Percentiles rank a stretch among this genome's conserved stretches.
These are phyloP conservation scores for Halichoerus grypus DNA, from an alignment of 2,113 vertebrate genomes.

Conservation along the genomic window DNA sequence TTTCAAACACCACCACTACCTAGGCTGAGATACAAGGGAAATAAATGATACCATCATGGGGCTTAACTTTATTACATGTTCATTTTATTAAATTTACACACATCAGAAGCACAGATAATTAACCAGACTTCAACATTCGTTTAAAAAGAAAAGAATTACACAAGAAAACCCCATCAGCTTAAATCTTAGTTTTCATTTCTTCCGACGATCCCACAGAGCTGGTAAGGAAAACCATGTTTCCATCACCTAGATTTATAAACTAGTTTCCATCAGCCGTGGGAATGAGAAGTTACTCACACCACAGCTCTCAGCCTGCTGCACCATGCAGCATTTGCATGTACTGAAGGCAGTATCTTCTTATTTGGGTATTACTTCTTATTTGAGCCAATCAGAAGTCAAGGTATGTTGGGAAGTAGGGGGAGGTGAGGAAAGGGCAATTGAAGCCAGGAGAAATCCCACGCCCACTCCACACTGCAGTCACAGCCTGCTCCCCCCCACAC, in stretches of 20 bases:
- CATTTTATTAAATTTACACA: constrained; percentile 42
- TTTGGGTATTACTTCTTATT: not conserved
- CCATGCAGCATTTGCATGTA: not conserved
- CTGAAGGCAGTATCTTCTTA: not conserved
- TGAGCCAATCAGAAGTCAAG: constrained; percentile 25
- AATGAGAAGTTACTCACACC: not conserved
- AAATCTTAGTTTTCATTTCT: constrained; percentile 49
- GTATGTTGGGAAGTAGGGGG: not conserved
- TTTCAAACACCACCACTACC: not conserved
- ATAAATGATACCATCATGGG: constrained; percentile 39
- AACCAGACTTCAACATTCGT: not conserved
- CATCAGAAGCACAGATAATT: constrained; percentile 56
- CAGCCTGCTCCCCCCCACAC: not conserved
- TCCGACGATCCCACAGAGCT: constrained; percentile 12
- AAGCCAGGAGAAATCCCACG: constrained; percentile 34
- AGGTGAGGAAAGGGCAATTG: constrained; percentile 8
- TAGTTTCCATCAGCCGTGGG: not conserved
- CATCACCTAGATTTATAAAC: not conserved
- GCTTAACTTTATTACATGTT: constrained; percentile 23
- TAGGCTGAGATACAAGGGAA: constrained; percentile 38
- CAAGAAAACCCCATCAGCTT: not conserved
- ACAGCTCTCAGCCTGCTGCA: not conserved
- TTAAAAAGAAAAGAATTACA: not conserved
- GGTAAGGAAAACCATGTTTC: not conserved
- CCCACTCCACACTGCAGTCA: not conserved